Evolutionary conservation across 2,113 vertebrate species (phyloP).

Genomic region (Peromyscus californicus): DNA sequence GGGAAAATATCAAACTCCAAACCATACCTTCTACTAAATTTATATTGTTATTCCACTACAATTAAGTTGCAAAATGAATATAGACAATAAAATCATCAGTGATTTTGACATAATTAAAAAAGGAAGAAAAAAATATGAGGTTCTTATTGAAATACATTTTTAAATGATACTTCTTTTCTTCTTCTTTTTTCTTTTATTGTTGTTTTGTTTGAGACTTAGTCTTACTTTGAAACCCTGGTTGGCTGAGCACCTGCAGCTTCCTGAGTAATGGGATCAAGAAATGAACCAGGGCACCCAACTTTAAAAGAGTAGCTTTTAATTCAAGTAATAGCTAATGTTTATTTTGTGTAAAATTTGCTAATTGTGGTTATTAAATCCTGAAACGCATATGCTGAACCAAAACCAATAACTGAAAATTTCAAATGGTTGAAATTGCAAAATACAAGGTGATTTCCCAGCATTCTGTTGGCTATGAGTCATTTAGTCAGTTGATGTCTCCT

Average conservation of each 20-base stretch:
- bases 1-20: neutral
- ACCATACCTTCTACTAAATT: neutral
- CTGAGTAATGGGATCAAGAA: neutral
- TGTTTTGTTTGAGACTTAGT: neutral
- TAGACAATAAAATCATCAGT: neutral
- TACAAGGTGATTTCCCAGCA: neutral
- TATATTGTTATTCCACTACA: neutral
- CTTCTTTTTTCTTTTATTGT: neutral
- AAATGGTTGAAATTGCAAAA: neutral
- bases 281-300: neutral
- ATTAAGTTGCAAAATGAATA: neutral
- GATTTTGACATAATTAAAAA: neutral
- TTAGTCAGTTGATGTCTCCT: neutral
- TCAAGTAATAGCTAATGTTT: neutral
- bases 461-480: slow-evolving; percentile 13
- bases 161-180: neutral
- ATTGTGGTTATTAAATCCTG: neutral
- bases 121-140: neutral
- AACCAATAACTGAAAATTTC: neutral
- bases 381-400: neutral
- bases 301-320: neutral
- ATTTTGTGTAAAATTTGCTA: neutral
- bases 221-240: neutral
- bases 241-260: neutral
- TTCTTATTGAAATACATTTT: neutral